Evolutionary conservation across 1,140 invertebrate genomes (phyloP), one percentile per base, ranked within the genome.

Genomic region (Scaptodrosophila lebanonensis): DNA sequence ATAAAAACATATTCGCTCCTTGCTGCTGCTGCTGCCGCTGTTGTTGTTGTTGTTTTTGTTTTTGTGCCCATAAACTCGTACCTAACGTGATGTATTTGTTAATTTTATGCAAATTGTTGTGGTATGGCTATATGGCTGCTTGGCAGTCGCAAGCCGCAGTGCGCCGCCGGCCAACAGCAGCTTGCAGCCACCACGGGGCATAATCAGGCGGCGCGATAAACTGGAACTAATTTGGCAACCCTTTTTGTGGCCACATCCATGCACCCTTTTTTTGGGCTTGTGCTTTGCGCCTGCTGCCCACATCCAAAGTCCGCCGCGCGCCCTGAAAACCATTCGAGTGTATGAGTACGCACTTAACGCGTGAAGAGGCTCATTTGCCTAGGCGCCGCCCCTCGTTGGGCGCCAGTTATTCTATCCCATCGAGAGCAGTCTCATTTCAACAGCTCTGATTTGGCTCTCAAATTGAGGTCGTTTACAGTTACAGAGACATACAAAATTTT

Each of bases 151-250:
- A 8, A 15, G 13, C 33, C 48, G 35, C 30, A 20, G 39, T 13
- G 35, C 35, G 35, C 9, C 35, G 11, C n/a, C n/a, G 13, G 35
- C 35, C 9, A 6, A 16, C 8, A 38, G n/a, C n/a, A n/a, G n/a
- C 11, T 38, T 16, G 15, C 12, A 33, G 35, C 15, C 11, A 38
- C 6, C 48, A 47, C 36, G 45, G 20, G 51, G 49, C 27, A 50
- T 57, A 52, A 69, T 53, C 50, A 59, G 30, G 29, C 51, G 57
- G 38, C 52, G 70, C 70, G 71, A 76, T 76, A 76, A 75, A 59
- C 48, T 63, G 71, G 71, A 76, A 76, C 66, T 76, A 76, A 76
- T 76, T 75, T 75, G 53, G 61, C 61, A 69, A 51, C 36, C 57
- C 30, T 27, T 52, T 52, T 50, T 4, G 22, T 8, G 22, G 8